Base-by-base conservation (phyloP, 2,797 vertebrate species). In the Chaetophractus vellerosus region DNA sequence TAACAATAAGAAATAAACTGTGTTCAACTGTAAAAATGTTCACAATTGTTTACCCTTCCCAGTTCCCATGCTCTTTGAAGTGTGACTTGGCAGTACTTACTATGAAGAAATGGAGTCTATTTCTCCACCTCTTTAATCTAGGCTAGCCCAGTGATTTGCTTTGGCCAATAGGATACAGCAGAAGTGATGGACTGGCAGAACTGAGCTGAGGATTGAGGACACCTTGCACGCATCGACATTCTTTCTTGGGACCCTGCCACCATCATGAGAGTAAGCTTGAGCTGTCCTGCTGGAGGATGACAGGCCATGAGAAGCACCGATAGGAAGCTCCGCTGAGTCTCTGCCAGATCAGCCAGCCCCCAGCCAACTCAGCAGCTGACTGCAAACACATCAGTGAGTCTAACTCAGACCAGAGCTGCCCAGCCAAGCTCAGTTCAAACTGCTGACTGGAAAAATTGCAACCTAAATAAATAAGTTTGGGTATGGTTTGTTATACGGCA, bases 1-100 rank as follows among this genome's bases (percentile, higher is more conserved):
- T 18, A 55, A 21, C 6, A 14, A 26, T 64, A 38, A 76, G 66
- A 59, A 86, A 61, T 61, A 36, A 64, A 19, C 9, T 8, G 18
- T 3, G 1, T 36, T 26, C 16, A 16, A 52, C 10, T 14, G 18
- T 4, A 28, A 28, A 33, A 86, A 12, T 4, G 18, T 16, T 36
- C 31, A 15, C 14, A 2, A 0, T 28, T 31, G 9, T 48, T 36
- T 14, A 23, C 38, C 23, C 11, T 45, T 72, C 26, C 16, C 55
- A n/a, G 24, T 0, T 31, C 6, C 9, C 3, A 0, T 14, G 11
- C 10, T 28, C 26, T 79, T 33, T 45, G 74, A 0, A 4, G 2
- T 6, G 14, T 9, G 66, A 59, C 21, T 18, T 45, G 8, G 9
- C 36, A 68, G 2, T 33, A 28, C 14, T 23, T 33, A 52, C 28